Base-by-base conservation (phyloP, 2,888 invertebrate species). In the Apodemia zela region DNA sequence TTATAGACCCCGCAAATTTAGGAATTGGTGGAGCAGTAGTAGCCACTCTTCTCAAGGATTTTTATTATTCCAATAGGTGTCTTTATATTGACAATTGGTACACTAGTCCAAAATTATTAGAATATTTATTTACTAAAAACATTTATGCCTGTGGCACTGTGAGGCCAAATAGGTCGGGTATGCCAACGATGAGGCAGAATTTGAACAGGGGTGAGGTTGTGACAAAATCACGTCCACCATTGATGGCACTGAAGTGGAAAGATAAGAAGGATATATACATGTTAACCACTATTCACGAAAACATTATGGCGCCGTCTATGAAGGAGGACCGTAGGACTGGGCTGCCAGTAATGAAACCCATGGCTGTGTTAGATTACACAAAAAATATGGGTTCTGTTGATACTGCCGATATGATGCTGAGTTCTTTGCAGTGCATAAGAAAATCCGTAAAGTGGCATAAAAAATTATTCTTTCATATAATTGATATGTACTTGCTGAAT, bases 81-180 rank as follows among this genome's bases (percentile, higher is more conserved):
- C 64, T 73, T 45, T 71, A 70, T 63, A 62, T 68, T 18, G 71
- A 72, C 60, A 72, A 71, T 58, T 72, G 72, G 71, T 71, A 70
- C 65, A 60, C 67, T 29, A 72, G 70, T 66, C 69, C 71, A 58
- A 51, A 59, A 49, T 59, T 72, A 54, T 73, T 70, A 58, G 64
- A 54, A 42, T 66, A 70, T 67, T 69, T 73, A 59, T 65, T 67
- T 42, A 62, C 67, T 61, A 68, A 49, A 29, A 66, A 11, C 0
- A 71, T 63, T 45, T 72, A 68, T 59, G 68, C 69, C 42, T 72
- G 72, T 67, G 72, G 71, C 42, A 72, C 70, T 18, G 71, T 70
- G 15, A 71, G 29, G 38, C 21, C 47, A 47, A 68, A 38, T 63
- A 63, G 71, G 25, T 68, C 67, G 67, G 63, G 60, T 8, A 73